Evolutionary conservation across 2,797 vertebrate genomes (phyloP).

Genomic region (Geotria australis): DNA sequence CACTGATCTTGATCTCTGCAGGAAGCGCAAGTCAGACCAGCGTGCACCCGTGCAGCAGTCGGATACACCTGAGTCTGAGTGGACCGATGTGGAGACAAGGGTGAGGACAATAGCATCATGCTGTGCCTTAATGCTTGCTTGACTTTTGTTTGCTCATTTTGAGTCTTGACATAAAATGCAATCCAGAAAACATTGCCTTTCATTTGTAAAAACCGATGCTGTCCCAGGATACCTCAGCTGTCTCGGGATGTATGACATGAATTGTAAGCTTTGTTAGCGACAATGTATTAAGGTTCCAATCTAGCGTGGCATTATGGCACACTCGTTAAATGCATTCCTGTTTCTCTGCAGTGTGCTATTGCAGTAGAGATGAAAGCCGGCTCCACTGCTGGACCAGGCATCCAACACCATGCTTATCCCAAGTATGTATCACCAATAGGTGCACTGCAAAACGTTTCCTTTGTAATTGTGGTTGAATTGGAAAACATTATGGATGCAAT

Average conservation of each 20-base stretch:
- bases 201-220: no score
- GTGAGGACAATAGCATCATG: slow-evolving; percentile 13
- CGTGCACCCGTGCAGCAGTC: slow-evolving; percentile 6
- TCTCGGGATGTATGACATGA: not conserved
- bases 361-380: slow-evolving; percentile 69
- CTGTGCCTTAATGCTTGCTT: not conserved
- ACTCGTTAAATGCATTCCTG: no score
- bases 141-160: not conserved
- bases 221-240: no score
- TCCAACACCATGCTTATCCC: slow-evolving; percentile 39
- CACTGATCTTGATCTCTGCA: slow-evolving; percentile 3
- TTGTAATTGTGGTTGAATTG: not conserved
- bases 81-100: slow-evolving; percentile 69
- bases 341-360: slow-evolving; percentile 32
- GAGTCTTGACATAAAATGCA: not conserved
- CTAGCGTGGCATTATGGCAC: no score
- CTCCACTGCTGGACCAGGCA: slow-evolving; percentile 45
- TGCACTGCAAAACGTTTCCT: not conserved
- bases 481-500: not conserved
- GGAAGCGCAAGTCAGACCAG: slow-evolving; percentile 18
- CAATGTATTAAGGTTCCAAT: not conserved
- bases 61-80: slow-evolving; percentile 19
- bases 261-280: not conserved
- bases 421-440: slow-evolving; percentile 24
- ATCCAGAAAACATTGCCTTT: no score